Base-by-base conservation (phyloP, 2,888 invertebrate species). In the Ommatoiulus sabulosus region DNA sequence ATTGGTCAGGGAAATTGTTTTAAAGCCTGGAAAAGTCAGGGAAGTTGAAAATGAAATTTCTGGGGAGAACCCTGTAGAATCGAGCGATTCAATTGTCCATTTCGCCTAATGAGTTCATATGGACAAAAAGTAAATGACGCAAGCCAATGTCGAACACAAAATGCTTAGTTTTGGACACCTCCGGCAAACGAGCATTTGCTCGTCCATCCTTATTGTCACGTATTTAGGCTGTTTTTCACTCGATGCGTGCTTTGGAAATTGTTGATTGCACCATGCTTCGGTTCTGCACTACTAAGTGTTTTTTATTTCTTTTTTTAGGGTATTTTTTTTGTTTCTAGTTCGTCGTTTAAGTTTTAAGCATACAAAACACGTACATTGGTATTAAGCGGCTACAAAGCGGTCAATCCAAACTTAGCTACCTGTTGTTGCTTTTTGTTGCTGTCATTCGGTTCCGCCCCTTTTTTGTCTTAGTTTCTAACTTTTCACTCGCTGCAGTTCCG, bases 381-480 rank as follows among this genome's bases (percentile, higher is more conserved):
- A 72, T 72, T 72, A 24, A 72, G 24, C 72, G 72, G 10, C 72
- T 72, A 72, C 72, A 72, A 72, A 72, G 72, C 72, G 72, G 24
- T 72, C 72, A 72, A 72, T 24, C 72, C 72, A 72, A 72, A 72
- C 72, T 24, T 24, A 8, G 72, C 72, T 72, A 72, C 72, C 72
- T 24, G 72, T 72, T 72, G 72, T n/a, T 72, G 52, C 52, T 72
- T 72, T 72, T 72, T 72, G 24, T 10, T 72, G 8, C 63, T 63
- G 24, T n/a, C 72, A 24, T 72, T 72, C 24, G 72, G 24, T 72
- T 72, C 72, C 72, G 24, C n/a, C 72, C 24, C 24, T 24, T 72
- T 72, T 72, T 72, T 63, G 63, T 20, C 20, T 20, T 63, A 63
- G 72, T 24, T 72, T 72, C 8, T 12, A 15, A n/a, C 63, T 63